These are phyloP conservation scores for Lophius piscatorius DNA, from an alignment of 2,113 vertebrate genomes.

Conservation along the genomic window DNA sequence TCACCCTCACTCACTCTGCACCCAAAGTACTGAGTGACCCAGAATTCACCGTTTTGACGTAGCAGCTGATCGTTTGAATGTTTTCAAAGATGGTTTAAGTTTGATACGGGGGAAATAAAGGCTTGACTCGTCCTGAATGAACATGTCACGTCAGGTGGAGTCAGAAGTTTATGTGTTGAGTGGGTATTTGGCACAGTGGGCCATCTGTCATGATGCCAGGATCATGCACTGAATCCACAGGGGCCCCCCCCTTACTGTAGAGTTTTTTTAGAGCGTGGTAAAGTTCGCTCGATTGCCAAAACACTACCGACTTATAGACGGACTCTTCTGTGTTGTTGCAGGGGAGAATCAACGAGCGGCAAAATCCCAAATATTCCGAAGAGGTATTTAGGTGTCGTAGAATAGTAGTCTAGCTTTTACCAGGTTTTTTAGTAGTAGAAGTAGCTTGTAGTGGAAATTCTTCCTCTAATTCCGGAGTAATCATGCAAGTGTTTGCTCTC, in stretches of 20 bases:
- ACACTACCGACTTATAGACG: constrained; percentile 3
- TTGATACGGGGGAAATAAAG: constrained; percentile 18
- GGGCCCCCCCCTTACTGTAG: too few relatives aligned
- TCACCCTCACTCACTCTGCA: too few relatives aligned
- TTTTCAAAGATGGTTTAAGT: not conserved
- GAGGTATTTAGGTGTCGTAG: constrained; percentile 31
- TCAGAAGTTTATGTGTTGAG: constrained; percentile 41
- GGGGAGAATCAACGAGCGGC: constrained; percentile 13
- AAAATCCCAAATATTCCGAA: constrained; percentile 20
- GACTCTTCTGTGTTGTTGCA: constrained; percentile 22
- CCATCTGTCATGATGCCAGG: constrained; percentile 32
- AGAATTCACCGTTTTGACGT: too few relatives aligned
- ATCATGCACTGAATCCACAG: constrained; percentile 18
- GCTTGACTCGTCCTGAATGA: constrained; percentile 55
- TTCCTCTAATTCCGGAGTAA: not conserved
- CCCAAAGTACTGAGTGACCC: too few relatives aligned
- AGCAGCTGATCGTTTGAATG: too few relatives aligned
- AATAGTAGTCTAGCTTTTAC: not conserved
- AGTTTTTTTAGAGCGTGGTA: too few relatives aligned
- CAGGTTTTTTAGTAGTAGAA: not conserved
- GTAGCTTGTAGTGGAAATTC: not conserved
- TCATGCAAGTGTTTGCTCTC: not conserved
- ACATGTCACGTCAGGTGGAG: constrained; percentile 46
- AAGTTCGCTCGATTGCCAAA: too few relatives aligned
- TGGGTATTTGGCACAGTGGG: constrained; percentile 21